Conservation (phyloP, 2,797 vertebrate genomes). For the Xyrichtys novacula region DNA sequence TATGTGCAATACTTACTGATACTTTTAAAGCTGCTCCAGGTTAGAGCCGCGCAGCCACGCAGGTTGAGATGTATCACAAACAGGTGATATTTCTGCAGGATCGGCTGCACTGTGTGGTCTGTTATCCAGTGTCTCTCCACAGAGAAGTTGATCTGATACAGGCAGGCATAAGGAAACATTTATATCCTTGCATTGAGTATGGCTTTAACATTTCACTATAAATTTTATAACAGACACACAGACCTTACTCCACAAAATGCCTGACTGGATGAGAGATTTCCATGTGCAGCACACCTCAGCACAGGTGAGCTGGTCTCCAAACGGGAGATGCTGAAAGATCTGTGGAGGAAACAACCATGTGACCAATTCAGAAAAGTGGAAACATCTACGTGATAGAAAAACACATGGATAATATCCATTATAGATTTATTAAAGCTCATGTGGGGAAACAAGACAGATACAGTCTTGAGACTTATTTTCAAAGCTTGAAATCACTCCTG, state of each 20-base stretch:
- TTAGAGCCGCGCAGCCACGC: constrained; percentile 69
- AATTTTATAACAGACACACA: constrained; percentile 43
- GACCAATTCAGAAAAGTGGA: neutral
- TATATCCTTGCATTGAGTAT: neutral
- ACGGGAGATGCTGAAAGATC: constrained; percentile 78
- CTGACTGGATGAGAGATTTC: constrained; percentile 74
- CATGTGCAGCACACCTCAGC: constrained; percentile 77
- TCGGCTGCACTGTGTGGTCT: constrained; percentile 62
- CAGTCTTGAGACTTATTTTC: no score
- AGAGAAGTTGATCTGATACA: constrained; percentile 78
- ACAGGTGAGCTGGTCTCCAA: constrained; percentile 77
- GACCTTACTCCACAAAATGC: constrained; percentile 80
- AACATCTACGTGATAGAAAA: neutral
- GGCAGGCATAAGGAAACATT: constrained; percentile 20
- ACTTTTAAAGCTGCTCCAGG: constrained; percentile 65
- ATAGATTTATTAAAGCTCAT: no score
- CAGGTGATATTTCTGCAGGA: constrained; percentile 71
- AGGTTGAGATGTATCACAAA: constrained; percentile 80
- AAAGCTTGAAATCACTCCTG: no score
- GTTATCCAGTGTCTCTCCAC: constrained; percentile 73
- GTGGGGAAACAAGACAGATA: no score
- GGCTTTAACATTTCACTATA: neutral
- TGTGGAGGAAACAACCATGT: constrained; percentile 44
- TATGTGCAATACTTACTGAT: constrained; percentile 71
- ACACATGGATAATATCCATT: no score